A percentile compares a stretch with the other conserved stretches of the same genome.
These are phyloP conservation scores for Percopsis transmontana DNA, from an alignment of 2,113 vertebrate genomes.

Conservation along the genomic window DNA sequence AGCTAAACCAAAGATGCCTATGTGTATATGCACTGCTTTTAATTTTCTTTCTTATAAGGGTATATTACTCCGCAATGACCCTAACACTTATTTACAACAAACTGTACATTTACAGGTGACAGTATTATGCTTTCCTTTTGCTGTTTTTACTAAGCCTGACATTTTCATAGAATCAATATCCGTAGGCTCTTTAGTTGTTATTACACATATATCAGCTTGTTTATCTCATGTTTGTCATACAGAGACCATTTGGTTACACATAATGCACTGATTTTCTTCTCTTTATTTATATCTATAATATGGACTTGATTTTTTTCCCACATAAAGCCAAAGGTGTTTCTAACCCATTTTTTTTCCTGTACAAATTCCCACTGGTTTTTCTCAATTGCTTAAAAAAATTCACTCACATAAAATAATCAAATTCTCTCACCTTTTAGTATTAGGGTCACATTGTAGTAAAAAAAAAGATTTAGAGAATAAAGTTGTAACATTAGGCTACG, in stretches of 20 bases:
- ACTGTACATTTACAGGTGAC: slow-evolving; percentile 27
- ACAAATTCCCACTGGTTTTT: slow-evolving; percentile 21
- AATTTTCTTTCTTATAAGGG: slow-evolving; percentile 21
- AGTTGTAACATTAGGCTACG: no score
- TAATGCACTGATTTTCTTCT: slow-evolving; percentile 75
- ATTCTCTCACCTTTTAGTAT: no score
- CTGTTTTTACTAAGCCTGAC: slow-evolving; percentile 25
- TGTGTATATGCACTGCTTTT: slow-evolving; percentile 63
- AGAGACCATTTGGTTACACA: slow-evolving; percentile 33
- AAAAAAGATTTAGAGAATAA: no score
- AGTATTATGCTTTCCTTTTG: slow-evolving; percentile 41
- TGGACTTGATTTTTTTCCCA: slow-evolving; percentile 45
- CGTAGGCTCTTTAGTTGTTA: slow-evolving; percentile 23
- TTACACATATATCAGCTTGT: slow-evolving; percentile 36
- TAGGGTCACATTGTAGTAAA: no score
- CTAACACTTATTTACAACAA: slow-evolving; percentile 60
- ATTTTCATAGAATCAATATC: slow-evolving; percentile 26
- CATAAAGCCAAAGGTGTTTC: slow-evolving; percentile 16
- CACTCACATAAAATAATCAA: no score
- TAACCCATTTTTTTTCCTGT: slow-evolving; percentile 12
- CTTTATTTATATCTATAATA: slow-evolving; percentile 57
- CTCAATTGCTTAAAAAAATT: no score
- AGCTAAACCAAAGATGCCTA: slow-evolving; percentile 78
- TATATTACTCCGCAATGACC: slow-evolving; percentile 34
- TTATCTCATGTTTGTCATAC: slow-evolving; percentile 1